Conservation (phyloP, 2,113 vertebrate species). For the Oreotrochilus melanogaster region DNA sequence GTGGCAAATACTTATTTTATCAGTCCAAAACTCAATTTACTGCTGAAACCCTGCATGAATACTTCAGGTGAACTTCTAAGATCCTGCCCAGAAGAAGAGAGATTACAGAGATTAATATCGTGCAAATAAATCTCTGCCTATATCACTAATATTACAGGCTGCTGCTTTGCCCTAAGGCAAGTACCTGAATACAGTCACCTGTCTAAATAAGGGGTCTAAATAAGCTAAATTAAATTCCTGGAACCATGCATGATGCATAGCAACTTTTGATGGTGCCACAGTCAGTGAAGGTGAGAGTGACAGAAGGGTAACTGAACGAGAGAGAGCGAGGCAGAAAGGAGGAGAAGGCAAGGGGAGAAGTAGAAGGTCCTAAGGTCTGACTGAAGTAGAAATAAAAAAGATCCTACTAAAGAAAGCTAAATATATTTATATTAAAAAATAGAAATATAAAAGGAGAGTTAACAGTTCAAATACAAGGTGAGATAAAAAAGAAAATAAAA, state of each 20-base stretch:
- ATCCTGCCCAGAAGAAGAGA: neutral
- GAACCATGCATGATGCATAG: neutral
- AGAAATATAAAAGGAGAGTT: neutral
- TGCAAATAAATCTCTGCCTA: conserved; percentile 35
- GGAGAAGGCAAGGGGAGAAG: neutral
- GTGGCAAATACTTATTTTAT: conserved; percentile 48
- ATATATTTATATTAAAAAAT: neutral
- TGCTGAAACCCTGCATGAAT: conserved; percentile 5
- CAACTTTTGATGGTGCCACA: neutral
- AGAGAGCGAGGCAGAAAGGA: neutral
- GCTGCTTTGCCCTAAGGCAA: neutral
- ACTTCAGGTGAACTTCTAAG: conserved; percentile 22
- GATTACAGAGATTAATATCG: neutral
- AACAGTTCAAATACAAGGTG: neutral
- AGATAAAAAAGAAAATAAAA: neutral
- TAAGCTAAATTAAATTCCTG: neutral
- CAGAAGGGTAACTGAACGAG: neutral
- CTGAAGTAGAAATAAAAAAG: neutral
- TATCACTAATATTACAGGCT: neutral
- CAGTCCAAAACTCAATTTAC: conserved; percentile 42
- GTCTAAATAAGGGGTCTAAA: neutral
- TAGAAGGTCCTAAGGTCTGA: neutral
- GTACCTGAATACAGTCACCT: neutral
- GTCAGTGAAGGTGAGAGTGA: neutral
- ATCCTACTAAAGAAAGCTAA: neutral